phyloP scores from a whole-genome alignment of 2,113 vertebrate species.

The Microcebus tavaratra region DNA sequence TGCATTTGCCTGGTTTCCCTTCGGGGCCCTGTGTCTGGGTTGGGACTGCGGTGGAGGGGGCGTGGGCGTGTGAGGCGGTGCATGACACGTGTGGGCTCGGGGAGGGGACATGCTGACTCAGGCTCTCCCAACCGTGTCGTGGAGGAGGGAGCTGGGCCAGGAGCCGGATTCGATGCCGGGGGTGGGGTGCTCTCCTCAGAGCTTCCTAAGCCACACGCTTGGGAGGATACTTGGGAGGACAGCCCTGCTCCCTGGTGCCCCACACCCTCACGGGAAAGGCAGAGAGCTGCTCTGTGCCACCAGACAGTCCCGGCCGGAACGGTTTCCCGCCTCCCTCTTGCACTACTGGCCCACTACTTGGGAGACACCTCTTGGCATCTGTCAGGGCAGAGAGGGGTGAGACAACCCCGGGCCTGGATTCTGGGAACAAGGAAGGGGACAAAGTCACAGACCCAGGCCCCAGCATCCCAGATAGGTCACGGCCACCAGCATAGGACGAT shows the following conservation, averaged over 20 bases:
- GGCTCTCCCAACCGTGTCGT: accelerated
- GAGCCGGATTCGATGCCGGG: background rate
- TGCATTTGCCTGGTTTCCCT: background rate
- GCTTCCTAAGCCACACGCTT: background rate
- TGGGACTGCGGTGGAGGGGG: background rate
- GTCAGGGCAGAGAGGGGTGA: background rate
- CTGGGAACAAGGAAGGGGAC: background rate
- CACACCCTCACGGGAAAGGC: background rate
- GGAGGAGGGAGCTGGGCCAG: background rate
- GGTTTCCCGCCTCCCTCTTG: background rate
- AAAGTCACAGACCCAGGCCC: background rate
- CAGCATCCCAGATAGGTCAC: background rate
- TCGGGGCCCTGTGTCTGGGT: background rate
- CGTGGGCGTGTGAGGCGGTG: background rate
- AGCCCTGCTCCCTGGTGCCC: background rate
- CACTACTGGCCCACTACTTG: background rate
- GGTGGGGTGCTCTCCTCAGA: background rate
- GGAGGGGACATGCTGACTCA: background rate
- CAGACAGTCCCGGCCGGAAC: background rate
- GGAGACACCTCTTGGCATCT: background rate
- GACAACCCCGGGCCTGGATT: background rate
- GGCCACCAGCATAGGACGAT: background rate
- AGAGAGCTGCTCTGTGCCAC: background rate
- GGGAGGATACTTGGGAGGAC: too few species aligned
- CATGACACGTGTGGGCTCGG: background rate